Percentiles rank a stretch among this genome's conserved stretches.
These are phyloP conservation scores for Pterocles burchelli DNA, from an alignment of 2,113 vertebrate genomes.

Conservation along the genomic window DNA sequence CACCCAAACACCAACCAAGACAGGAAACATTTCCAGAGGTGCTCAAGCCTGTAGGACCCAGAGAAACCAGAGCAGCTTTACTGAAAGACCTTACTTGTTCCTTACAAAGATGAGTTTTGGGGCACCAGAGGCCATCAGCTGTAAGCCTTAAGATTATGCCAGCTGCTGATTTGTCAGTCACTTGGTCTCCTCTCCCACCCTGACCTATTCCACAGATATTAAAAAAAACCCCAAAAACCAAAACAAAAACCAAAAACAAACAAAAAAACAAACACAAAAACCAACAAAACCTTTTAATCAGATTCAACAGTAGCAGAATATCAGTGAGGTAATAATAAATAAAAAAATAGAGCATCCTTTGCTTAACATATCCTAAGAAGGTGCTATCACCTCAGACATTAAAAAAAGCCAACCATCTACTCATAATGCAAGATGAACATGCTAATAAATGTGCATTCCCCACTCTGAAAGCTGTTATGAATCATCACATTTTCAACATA, in stretches of 20 bases:
- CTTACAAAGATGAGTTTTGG: neutral
- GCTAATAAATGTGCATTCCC: neutral
- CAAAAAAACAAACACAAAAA: too few relatives aligned
- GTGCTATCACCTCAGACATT: neutral
- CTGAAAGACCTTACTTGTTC: rapidly evolving
- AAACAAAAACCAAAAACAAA: too few relatives aligned
- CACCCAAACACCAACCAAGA: neutral
- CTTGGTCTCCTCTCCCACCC: neutral
- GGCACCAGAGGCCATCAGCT: neutral
- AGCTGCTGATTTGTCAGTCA: neutral
- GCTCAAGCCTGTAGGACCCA: neutral
- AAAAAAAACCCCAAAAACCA: too few relatives aligned
- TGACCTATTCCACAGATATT: neutral
- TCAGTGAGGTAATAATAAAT: neutral
- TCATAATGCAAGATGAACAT: neutral
- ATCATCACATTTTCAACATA: neutral
- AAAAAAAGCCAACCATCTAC: neutral
- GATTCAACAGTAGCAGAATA: neutral
- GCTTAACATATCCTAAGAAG: neutral
- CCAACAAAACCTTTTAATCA: neutral
- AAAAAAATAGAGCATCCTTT: neutral
- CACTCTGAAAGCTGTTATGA: neutral
- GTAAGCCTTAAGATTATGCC: neutral
- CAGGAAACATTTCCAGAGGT: neutral
- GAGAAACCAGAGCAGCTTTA: neutral